Base-by-base conservation (phyloP, 2,113 vertebrate genomes). In the Ibidorhyncha struthersii region DNA sequence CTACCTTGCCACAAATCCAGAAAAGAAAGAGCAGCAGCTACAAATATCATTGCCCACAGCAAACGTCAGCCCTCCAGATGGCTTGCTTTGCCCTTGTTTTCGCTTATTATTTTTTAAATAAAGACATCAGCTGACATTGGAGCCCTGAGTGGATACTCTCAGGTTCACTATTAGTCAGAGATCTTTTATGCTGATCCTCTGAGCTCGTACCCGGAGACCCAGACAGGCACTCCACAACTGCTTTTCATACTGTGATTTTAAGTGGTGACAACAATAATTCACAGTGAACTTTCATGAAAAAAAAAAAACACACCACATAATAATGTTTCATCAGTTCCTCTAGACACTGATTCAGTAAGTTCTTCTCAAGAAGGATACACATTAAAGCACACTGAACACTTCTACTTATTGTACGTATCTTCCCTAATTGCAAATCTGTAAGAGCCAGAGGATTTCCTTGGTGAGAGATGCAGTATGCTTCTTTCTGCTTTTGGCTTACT, bases 381-480 rank as follows among this genome's bases (percentile, higher is more conserved):
- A 36, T 40, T 56, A 85, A 94, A 78, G 62, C 88, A 93, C 82
- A 65, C 22, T 9, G 80, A 95, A 92, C 67, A 85, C 91, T 95
- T 93, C 25, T 17, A 85, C 88, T 85, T 78, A 45, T 16, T 40
- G 47, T 26, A 49, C 16, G 0, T 26, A 69, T 91, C 93, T 95
- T 65, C 91, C 95, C 73, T 69, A 95, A 91, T 89, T 92, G 90
- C 32, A 95, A 73, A 92, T 93, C 92, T 63, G 9, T 53, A 85
- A 82, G 36, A 89, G 80, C 86, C 77, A 52, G 86, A 94, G 95
- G 77, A 96, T 91, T 95, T 96, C 81, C 95, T 92, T 90, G 96
- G 86, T 36, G 65, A 92, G 85, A 67, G 74, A 70, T 89, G 77
- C 89, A 69, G 79, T 36, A 34, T 7, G 81, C 66, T 97, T 89